Conservation (phyloP, 2,113 vertebrate species). For the Hyperoodon ampullatus region DNA sequence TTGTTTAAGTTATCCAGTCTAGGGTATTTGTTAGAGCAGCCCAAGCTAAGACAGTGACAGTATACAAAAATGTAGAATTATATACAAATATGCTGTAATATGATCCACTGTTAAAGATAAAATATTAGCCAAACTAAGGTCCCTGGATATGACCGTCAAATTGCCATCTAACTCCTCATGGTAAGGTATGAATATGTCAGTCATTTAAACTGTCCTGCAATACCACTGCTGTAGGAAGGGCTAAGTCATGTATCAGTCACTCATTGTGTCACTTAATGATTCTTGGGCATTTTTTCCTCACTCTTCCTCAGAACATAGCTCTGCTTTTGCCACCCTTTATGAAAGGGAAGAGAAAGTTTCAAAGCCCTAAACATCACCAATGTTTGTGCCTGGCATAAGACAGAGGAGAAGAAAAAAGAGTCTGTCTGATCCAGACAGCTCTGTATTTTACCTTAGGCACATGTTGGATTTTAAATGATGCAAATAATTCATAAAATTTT, state of each 20-base stretch:
- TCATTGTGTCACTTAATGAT: not conserved
- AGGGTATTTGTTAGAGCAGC: not conserved
- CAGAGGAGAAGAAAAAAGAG: not conserved
- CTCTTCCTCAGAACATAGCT: not conserved
- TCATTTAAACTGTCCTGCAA: not conserved
- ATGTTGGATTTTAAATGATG: constrained; percentile 31
- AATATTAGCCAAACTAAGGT: not conserved
- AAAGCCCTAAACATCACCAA: not conserved
- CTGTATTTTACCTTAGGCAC: not conserved
- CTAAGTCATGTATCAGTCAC: not conserved
- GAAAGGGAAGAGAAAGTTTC: not conserved
- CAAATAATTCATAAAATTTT: constrained; percentile 57
- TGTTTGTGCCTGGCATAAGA: constrained; percentile 38
- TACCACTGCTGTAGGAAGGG: not conserved
- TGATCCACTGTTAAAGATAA: not conserved
- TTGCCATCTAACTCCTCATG: not conserved
- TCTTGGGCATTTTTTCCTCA: constrained; percentile 16
- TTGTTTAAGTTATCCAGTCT: not conserved
- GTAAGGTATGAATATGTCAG: not conserved
- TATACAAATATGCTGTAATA: not conserved
- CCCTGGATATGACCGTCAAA: not conserved
- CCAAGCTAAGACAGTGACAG: not conserved
- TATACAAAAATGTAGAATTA: not conserved
- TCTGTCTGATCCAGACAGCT: not conserved
- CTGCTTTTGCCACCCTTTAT: constrained; percentile 11